phyloP scores from a whole-genome alignment of 2,797 vertebrate species.

The Helicolenus hilgendorfi region DNA sequence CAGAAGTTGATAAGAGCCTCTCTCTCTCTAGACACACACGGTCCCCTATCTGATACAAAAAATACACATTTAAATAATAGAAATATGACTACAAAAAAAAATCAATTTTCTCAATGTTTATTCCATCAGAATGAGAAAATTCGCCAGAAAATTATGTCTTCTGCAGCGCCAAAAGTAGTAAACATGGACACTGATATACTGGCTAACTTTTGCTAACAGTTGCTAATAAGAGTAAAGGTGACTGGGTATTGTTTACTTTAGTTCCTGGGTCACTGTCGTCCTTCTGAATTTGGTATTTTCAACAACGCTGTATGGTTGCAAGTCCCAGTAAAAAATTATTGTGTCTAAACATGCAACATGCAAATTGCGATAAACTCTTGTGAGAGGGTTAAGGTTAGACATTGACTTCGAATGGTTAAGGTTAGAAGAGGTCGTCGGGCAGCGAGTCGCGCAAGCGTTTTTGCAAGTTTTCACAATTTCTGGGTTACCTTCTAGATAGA shows the following conservation, averaged over 20 bases:
- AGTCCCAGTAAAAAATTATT: not conserved
- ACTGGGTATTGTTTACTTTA: not conserved
- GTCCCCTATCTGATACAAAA: not conserved
- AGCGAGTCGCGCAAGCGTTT: rapidly evolving
- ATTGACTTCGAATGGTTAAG: too few relatives aligned
- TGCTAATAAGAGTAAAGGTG: not conserved
- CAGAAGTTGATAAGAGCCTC: not conserved
- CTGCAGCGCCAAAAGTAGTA: not conserved
- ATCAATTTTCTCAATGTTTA: not conserved
- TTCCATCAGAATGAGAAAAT: not conserved
- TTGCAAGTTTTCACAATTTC: too few relatives aligned
- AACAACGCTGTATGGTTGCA: not conserved
- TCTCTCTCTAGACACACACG: not conserved
- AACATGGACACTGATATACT: not conserved
- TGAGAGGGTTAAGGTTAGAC: too few relatives aligned
- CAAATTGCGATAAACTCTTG: too few relatives aligned
- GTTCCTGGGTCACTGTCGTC: not conserved
- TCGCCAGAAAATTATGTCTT: not conserved
- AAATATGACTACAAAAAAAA: not conserved
- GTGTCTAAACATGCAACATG: rapidly evolving
- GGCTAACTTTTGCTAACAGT: not conserved
- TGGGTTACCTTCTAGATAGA: too few relatives aligned
- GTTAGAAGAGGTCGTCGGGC: rapidly evolving
- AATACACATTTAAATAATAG: not conserved
- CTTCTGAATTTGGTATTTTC: not conserved